Evolutionary conservation across 2,888 invertebrate species (phyloP).

Genomic region (Cataglyphis rosenhaueri): DNA sequence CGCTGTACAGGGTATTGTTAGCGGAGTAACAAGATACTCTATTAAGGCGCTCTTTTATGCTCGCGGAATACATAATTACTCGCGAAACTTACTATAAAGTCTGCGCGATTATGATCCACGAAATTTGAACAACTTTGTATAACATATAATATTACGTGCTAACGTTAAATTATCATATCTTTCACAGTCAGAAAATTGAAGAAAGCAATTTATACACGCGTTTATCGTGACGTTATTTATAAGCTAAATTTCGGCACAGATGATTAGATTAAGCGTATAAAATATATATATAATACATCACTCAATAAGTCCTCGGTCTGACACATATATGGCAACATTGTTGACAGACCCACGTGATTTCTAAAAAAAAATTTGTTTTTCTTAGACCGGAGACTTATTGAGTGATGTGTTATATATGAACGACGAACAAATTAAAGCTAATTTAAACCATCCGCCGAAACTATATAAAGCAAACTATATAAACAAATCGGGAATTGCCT

Average conservation of each 20-base stretch:
- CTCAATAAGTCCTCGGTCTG: no score
- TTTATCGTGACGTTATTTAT: not conserved
- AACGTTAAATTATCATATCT: not conserved
- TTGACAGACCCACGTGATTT: no score
- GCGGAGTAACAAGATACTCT: conserved; percentile 60
- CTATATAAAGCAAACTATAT: not conserved
- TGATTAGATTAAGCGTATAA: not conserved
- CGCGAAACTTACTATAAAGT: conserved; percentile 12
- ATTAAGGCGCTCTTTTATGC: conserved; percentile 18
- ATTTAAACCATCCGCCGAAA: not conserved
- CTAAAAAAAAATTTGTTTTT: no score
- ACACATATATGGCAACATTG: no score
- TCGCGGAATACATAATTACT: conserved; percentile 22
- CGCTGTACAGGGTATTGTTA: conserved; percentile 36
- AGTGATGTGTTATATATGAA: not conserved
- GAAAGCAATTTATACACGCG: not conserved
- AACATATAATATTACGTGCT: not conserved
- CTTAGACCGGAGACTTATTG: no score
- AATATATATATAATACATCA: no score
- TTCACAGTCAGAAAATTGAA: conserved; percentile 17
- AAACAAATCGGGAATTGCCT: not conserved
- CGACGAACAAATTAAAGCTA: not conserved
- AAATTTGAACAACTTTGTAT: conserved; percentile 5
- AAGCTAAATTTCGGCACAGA: not conserved
- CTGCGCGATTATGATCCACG: not conserved